These are phyloP conservation scores for Esox lucius DNA, from an alignment of 2,797 vertebrate genomes.

Conservation along the genomic window DNA sequence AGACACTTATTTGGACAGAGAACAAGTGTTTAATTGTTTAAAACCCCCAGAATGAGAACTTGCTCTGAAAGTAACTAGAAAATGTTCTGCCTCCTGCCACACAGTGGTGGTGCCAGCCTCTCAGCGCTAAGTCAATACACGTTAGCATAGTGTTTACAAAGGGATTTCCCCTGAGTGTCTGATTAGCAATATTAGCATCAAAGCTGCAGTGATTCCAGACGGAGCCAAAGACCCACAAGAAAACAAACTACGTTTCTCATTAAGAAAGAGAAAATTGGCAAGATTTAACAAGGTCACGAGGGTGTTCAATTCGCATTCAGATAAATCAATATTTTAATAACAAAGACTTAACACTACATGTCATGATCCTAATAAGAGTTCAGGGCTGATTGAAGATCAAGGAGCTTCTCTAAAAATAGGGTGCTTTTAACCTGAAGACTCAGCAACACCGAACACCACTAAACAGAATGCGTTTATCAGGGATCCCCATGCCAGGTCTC, in stretches of 20 bases:
- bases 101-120: too few species aligned
- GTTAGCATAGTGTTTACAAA: not conserved
- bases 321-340: not conserved
- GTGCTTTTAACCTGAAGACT: too few species aligned
- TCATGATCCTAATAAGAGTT: not conserved
- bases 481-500: too few species aligned
- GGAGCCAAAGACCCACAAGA: not conserved
- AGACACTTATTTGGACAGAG: not conserved
- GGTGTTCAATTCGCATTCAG: not conserved
- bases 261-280: not conserved
- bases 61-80: not conserved
- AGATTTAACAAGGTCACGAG: not conserved
- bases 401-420: too few species aligned
- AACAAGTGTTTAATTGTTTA: not conserved
- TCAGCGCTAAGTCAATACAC: not conserved
- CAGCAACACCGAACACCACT: too few species aligned
- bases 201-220: not conserved
- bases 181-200: conserved; percentile 1
- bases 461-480: too few species aligned
- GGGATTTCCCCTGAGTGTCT: not conserved
- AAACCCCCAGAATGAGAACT: not conserved
- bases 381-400: not conserved
- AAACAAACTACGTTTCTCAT: not conserved
- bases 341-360: not conserved
- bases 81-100: not conserved